Percentiles rank a stretch among this genome's conserved stretches.
Evolutionary conservation across 1,140 invertebrate species (phyloP).

Genomic region (Wiebesia pumilae): DNA sequence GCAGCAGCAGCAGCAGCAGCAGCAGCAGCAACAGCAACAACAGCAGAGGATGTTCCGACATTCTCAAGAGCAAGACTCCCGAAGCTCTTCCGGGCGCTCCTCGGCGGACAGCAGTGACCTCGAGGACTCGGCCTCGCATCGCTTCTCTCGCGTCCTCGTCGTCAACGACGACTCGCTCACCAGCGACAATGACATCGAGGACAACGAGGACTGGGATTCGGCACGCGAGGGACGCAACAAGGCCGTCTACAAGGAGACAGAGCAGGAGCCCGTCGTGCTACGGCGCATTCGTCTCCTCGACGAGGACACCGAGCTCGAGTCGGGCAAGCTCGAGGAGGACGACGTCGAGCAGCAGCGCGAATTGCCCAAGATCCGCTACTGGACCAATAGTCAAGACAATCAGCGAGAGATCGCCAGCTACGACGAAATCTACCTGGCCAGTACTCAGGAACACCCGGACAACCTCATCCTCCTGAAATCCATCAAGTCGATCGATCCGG

Average conservation of each 20-base stretch:
- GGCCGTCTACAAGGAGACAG: background rate
- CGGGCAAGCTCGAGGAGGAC: conserved; percentile 20
- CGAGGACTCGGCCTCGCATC: conserved; percentile 79
- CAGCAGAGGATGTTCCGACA: conserved; percentile 63
- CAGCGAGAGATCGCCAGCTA: conserved; percentile 44
- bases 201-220: conserved; percentile 73
- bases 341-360: conserved; percentile 48
- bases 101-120: conserved; percentile 81
- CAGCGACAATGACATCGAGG: conserved; percentile 76
- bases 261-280: conserved; percentile 21
- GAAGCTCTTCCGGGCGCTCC: conserved; percentile 75
- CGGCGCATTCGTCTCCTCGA: conserved; percentile 62
- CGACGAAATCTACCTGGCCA: conserved; percentile 67
- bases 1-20: background rate
- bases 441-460: conserved; percentile 64
- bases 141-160: conserved; percentile 84
- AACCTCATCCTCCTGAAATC: conserved; percentile 68
- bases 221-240: conserved; percentile 38
- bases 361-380: background rate
- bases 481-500: conserved; percentile 67
- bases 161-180: conserved; percentile 82
- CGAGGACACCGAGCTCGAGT: conserved; percentile 58
- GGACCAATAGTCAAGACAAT: background rate
- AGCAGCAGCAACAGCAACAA: background rate
- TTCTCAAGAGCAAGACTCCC: conserved; percentile 71